phyloP scores from a whole-genome alignment of 2,888 invertebrate genomes.

The Epinotia ramella region DNA sequence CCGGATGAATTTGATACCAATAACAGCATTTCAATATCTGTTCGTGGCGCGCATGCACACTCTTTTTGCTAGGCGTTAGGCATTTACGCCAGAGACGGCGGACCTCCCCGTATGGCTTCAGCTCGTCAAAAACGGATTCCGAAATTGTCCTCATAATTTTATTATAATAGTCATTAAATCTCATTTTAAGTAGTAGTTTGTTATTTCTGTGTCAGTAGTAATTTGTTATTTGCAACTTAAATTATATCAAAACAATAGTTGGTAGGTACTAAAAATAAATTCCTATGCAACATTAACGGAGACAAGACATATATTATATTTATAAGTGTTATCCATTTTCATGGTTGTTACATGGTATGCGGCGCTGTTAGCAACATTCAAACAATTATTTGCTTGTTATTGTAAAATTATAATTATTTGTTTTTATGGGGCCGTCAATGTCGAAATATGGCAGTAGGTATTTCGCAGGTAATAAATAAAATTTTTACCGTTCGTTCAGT shows the following conservation, averaged over 20 bases:
- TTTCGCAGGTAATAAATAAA: not conserved
- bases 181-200: not conserved
- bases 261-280: slow-evolving; percentile 4
- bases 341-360: slow-evolving; percentile 11
- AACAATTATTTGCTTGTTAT: slow-evolving; percentile 13
- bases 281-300: slow-evolving; percentile 11
- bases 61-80: too few species aligned
- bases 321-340: slow-evolving; percentile 21
- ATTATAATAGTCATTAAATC: not conserved
- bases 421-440: not conserved
- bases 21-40: too few species aligned
- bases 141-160: not conserved
- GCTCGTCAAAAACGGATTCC: not conserved
- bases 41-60: too few species aligned
- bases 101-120: not conserved
- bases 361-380: slow-evolving; percentile 18
- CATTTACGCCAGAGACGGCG: too few species aligned
- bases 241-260: not conserved
- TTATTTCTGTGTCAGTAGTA: not conserved
- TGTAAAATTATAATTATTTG: not conserved
- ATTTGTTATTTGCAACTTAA: not conserved
- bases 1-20: too few species aligned
- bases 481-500: not conserved
- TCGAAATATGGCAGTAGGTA: slow-evolving; percentile 12
- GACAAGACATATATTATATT: not conserved